Evolutionary conservation across 2,888 invertebrate genomes (phyloP).

Genomic region (Troilus luridus): DNA sequence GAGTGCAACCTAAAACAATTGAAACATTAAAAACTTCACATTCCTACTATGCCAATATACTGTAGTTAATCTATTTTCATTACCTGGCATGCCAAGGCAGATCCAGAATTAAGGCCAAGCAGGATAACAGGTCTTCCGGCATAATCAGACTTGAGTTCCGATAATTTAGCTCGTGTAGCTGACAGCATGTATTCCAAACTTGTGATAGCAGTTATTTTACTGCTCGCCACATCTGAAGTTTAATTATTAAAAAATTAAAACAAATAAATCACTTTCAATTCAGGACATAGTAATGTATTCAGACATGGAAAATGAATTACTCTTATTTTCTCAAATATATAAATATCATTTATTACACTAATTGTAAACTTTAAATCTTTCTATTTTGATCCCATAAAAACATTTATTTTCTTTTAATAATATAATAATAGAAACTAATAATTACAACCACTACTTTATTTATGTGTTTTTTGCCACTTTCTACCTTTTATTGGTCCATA

Average conservation of each 20-base stretch:
- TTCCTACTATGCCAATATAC: no score
- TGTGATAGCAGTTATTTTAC: conserved; percentile 65
- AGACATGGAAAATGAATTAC: not conserved
- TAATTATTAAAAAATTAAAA: not conserved
- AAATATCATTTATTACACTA: no score
- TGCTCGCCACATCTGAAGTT: conserved; percentile 52
- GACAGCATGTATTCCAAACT: conserved; percentile 78
- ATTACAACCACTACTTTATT: no score
- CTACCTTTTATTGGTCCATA: no score
- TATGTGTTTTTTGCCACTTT: no score
- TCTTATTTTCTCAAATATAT: no score
- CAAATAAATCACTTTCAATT: no score
- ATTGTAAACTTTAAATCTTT: no score
- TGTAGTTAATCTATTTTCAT: conserved; percentile 54
- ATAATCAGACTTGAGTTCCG: conserved; percentile 78
- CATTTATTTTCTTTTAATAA: no score
- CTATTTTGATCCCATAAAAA: no score
- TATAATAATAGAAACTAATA: no score
- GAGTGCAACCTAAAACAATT: conserved; percentile 74
- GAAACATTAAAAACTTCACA: not conserved
- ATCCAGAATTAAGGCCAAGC: conserved; percentile 84
- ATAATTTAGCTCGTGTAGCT: conserved; percentile 79
- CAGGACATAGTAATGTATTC: not conserved
- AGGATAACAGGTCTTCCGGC: conserved; percentile 81
- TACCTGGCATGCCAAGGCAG: conserved; percentile 81